Evolutionary conservation across 1,140 invertebrate species (phyloP).

Genomic region (Pissodes strobi): DNA sequence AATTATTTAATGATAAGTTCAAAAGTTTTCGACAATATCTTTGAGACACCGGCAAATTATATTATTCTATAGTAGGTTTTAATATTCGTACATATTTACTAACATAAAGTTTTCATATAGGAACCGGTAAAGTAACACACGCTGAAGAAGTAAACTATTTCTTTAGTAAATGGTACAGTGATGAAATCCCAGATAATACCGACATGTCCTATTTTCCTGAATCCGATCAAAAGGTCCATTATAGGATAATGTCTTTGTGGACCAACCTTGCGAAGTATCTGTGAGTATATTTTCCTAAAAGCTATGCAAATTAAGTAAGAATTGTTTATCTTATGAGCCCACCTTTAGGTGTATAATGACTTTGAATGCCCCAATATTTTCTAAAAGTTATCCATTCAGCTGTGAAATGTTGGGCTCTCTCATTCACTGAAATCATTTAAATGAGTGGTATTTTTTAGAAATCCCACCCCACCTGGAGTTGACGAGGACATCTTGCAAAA

Average conservation of each 20-base stretch:
- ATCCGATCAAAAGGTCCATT: constrained; percentile 14
- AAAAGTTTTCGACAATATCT: too few relatives aligned
- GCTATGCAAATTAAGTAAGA: not conserved
- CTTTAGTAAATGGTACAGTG: constrained; percentile 28
- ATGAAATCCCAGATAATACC: constrained; percentile 25
- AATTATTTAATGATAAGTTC: too few relatives aligned
- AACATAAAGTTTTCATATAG: too few relatives aligned
- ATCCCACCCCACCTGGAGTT: constrained; percentile 13
- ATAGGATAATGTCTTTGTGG: constrained; percentile 27
- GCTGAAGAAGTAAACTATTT: constrained; percentile 28
- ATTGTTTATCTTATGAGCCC: not conserved
- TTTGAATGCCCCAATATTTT: not conserved
- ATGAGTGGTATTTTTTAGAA: constrained; percentile 14
- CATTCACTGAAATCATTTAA: too few relatives aligned
- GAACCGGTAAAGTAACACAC: constrained; percentile 18
- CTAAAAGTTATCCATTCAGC: too few relatives aligned
- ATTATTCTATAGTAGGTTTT: too few relatives aligned
- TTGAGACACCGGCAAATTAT: too few relatives aligned
- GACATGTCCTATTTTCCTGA: constrained; percentile 26
- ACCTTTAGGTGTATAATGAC: not conserved
- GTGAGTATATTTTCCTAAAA: constrained; percentile 14
- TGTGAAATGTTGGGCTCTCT: too few relatives aligned
- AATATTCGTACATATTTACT: too few relatives aligned
- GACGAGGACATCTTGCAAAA: constrained; percentile 14
- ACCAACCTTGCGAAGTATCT: constrained; percentile 29